Evolutionary conservation across 2,888 invertebrate species (phyloP).

Genomic region (Pyrrhosoma nymphula): DNA sequence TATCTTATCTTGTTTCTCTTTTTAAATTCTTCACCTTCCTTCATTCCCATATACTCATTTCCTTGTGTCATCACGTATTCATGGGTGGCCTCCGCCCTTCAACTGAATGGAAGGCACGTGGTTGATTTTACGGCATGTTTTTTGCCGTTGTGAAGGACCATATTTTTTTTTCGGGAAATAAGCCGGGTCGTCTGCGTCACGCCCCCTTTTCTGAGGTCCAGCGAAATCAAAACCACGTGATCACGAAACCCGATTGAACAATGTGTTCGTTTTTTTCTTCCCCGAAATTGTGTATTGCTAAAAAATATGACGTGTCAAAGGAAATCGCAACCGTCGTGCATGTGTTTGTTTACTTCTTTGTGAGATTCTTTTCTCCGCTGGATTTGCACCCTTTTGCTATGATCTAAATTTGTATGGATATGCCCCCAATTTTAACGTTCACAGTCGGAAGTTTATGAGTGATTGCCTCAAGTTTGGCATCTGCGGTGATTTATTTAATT

Average conservation of each 20-base stretch:
- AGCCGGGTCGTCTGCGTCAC: conserved; percentile 49
- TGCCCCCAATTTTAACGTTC: neutral
- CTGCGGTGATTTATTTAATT: no score
- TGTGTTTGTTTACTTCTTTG: neutral
- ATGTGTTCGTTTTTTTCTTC: neutral
- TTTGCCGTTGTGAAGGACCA: neutral
- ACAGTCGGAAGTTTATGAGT: neutral
- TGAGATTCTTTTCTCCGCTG: neutral
- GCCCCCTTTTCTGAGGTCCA: conserved; percentile 19
- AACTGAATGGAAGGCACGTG: conserved; percentile 42
- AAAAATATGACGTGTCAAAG: neutral
- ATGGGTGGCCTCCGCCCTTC: neutral
- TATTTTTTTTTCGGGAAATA: neutral
- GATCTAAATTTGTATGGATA: neutral
- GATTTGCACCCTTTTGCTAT: neutral
- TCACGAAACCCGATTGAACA: neutral
- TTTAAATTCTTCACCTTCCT: neutral
- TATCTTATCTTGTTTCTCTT: neutral
- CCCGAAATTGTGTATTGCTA: neutral
- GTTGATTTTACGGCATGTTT: neutral
- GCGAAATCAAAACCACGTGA: neutral
- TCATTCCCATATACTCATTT: neutral
- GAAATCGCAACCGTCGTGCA: neutral
- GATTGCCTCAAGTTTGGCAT: no score
- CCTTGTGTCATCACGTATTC: neutral